Evolutionary conservation across 2,888 invertebrate genomes (phyloP).

Genomic region (Mermis nigrescens): DNA sequence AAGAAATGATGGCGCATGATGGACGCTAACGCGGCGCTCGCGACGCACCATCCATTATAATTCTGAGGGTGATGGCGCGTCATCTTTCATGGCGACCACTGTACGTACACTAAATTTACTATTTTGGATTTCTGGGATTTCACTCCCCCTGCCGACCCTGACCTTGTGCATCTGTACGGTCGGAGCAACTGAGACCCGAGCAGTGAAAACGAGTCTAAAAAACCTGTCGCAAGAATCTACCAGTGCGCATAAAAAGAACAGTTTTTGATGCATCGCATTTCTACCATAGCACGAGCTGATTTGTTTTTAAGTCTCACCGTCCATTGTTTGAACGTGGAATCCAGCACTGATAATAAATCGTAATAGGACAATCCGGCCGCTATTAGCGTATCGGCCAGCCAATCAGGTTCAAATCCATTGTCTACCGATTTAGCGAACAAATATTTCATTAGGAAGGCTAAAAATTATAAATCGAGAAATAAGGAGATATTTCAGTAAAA

Average conservation of each 20-base stretch:
- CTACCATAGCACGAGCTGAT: neutral
- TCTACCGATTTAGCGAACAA: constrained; percentile 33
- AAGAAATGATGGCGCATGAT: too few relatives aligned
- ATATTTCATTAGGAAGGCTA: constrained; percentile 34
- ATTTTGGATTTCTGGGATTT: too few relatives aligned
- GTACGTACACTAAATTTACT: too few relatives aligned
- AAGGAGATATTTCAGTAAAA: too few relatives aligned
- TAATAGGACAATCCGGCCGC: neutral
- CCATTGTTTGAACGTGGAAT: neutral
- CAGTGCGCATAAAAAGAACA: neutral
- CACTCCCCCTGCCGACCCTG: too few relatives aligned
- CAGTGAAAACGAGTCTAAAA: neutral
- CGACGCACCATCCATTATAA: too few relatives aligned
- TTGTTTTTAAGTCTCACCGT: neutral
- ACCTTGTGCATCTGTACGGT: too few relatives aligned
- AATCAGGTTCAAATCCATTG: constrained; percentile 31
- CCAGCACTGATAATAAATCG: neutral
- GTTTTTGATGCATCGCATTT: neutral
- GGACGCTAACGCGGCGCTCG: too few relatives aligned
- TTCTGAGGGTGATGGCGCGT: too few relatives aligned
- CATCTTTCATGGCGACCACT: too few relatives aligned
- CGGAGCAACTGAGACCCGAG: too few relatives aligned
- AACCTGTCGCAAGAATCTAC: neutral
- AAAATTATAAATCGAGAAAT: too few relatives aligned
- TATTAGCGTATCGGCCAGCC: constrained; percentile 39